Conservation (phyloP, 2,888 invertebrate species). For the Geotrupes spiniger region DNA sequence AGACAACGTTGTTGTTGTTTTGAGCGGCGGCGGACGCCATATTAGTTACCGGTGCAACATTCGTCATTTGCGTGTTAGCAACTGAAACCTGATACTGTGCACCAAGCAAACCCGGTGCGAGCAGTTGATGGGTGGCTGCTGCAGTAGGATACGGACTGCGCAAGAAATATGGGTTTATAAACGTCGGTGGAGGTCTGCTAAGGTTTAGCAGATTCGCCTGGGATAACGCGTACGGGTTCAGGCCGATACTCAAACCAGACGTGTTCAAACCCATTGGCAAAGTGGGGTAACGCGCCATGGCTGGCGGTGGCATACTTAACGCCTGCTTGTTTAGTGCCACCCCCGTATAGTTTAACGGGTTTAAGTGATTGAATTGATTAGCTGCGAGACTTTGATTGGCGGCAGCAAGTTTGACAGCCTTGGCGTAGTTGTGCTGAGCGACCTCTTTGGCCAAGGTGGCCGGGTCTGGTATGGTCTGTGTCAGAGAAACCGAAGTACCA, state of each 20-base stretch:
- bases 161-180: conserved; percentile 52
- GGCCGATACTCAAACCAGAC: conserved; percentile 38
- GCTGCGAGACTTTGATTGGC: conserved; percentile 37
- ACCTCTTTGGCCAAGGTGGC: conserved; percentile 75
- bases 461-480: conserved; percentile 54
- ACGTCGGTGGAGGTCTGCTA: conserved; percentile 42
- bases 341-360: conserved; percentile 67
- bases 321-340: conserved; percentile 67
- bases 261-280: conserved; percentile 41
- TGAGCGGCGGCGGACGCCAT: conserved; percentile 50
- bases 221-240: conserved; percentile 44
- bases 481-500: conserved; percentile 25
- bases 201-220: conserved; percentile 40
- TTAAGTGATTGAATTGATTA: conserved; percentile 51
- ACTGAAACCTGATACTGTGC: conserved; percentile 52
- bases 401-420: conserved; percentile 65
- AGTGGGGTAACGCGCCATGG: conserved; percentile 40
- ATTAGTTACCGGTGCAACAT: conserved; percentile 41
- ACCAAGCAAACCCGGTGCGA: conserved; percentile 31
- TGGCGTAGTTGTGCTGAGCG: conserved; percentile 79
- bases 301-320: conserved; percentile 47
- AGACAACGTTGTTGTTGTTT: conserved; percentile 56
- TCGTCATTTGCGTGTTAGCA: conserved; percentile 43
- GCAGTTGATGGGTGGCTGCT: conserved; percentile 37
- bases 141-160: conserved; percentile 48